phyloP scores from a whole-genome alignment of 2,888 invertebrate genomes.

The Ophraella communa region DNA sequence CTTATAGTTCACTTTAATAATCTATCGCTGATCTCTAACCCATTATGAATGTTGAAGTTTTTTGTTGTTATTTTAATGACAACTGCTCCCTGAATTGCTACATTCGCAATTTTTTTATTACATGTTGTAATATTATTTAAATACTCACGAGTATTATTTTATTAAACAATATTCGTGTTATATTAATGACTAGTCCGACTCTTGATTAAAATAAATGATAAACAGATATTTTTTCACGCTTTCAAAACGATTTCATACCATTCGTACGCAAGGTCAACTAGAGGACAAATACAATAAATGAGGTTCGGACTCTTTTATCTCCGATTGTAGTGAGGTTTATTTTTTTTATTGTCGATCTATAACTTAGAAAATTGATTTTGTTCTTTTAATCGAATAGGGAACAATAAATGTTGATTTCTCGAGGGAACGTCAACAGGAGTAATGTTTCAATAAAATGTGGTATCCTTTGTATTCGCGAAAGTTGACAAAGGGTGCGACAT shows the following conservation, averaged over 20 bases:
- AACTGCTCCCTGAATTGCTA: no score
- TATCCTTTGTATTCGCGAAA: no score
- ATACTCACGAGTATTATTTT: no score
- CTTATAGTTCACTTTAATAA: no score
- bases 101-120: no score
- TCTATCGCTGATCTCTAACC: no score
- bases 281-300: conserved; percentile 14
- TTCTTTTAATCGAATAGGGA: neutral
- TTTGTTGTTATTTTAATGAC: no score
- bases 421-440: no score
- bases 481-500: no score
- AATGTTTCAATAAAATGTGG: no score
- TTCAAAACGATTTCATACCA: conserved; percentile 21
- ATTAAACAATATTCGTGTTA: neutral
- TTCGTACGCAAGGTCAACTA: conserved; percentile 22
- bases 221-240: conserved; percentile 22
- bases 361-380: conserved; percentile 1
- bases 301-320: neutral
- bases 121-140: no score
- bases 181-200: neutral
- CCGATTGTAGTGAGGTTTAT: neutral
- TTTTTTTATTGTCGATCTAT: neutral
- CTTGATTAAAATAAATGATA: neutral
- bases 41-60: no score
- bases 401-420: neutral